phyloP scores from a whole-genome alignment of 2,113 vertebrate genomes.

The Carassius gibelio region DNA sequence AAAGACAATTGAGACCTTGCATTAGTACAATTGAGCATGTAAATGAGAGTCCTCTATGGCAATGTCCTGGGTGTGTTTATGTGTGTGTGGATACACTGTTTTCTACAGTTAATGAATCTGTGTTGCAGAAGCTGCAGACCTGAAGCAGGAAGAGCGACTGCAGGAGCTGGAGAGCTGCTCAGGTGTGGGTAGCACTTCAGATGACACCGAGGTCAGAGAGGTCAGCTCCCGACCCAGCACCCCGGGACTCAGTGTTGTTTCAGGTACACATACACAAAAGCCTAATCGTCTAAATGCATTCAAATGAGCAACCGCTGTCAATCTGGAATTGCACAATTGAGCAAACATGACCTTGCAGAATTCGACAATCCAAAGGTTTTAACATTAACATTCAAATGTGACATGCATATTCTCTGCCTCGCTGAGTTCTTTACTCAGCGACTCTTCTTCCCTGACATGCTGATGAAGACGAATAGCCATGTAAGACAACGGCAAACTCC shows the following conservation, averaged over 20 bases:
- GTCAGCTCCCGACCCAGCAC: slow-evolving; percentile 98
- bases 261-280: slow-evolving; percentile 78
- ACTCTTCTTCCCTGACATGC: slow-evolving; percentile 4
- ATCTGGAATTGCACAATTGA: not conserved
- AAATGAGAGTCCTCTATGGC: slow-evolving; percentile 63
- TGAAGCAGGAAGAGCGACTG: slow-evolving; percentile 96
- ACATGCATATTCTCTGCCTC: not conserved
- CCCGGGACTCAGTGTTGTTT: slow-evolving; percentile 96
- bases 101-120: slow-evolving; percentile 19
- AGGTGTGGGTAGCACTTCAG: slow-evolving; percentile 94
- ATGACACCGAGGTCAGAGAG: slow-evolving; percentile 97
- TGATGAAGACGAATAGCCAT: slow-evolving; percentile 41
- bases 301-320: not conserved
- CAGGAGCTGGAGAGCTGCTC: slow-evolving; percentile 98
- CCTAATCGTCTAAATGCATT: not conserved
- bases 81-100: not conserved
- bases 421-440: slow-evolving; percentile 19
- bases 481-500: slow-evolving; percentile 10
- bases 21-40: slow-evolving; percentile 79
- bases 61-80: slow-evolving; percentile 39
- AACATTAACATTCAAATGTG: not conserved
- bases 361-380: not conserved
- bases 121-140: slow-evolving; percentile 89
- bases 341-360: not conserved
- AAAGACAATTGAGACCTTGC: slow-evolving; percentile 75